Base-by-base conservation (phyloP, 1,140 invertebrate genomes). In the Alviniconcha marisindica region DNA sequence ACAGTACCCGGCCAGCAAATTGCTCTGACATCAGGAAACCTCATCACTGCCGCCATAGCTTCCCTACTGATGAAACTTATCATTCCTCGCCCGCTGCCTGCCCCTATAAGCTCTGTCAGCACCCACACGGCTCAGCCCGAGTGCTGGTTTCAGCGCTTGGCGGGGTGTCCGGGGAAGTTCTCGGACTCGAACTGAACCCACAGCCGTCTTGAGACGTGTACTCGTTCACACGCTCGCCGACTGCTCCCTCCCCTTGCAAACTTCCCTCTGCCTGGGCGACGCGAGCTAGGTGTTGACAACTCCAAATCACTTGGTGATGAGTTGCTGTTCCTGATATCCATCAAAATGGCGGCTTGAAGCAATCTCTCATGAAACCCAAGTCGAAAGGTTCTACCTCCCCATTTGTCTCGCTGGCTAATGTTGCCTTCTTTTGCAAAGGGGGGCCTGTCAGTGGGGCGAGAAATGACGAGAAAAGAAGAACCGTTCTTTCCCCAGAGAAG, bases 241-340 rank as follows among this genome's bases (percentile, higher is more conserved):
- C 38, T 76, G 73, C n/a, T 51, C n/a, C 42, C 44, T 31, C n/a
- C n/a, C 40, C 42, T 36, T 51, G 73, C 42, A 33, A 42, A 15
- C 38, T 38, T 5, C 71, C 71, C 40, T 24, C 73, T 76, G 73
- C 40, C n/a, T 76, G 73, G 51, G 42, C 21, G 73, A 51, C 40
- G 44, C 7, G 73, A 51, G 73, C 44, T 54, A 54, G 73, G 73
- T 76, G 73, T 54, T 18, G 73, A 76, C 73, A 76, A 76, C 73
- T 76, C 73, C 73, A 40, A 76, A 76, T 76, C 73, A 76, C 73
- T 51, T 31, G 73, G 73, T 76, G 73, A 76, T 76, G 73, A 76
- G 73, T 76, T 76, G 31, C 73, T 51, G 73, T 51, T n/a, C 73
- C 73, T 76, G 73, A 76, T 76, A 51, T 76, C 73, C 44, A 76